Percentiles rank a stretch among this genome's conserved stretches.
These are phyloP conservation scores for Antechinus flavipes DNA, from an alignment of 2,113 vertebrate genomes.

Conservation along the genomic window DNA sequence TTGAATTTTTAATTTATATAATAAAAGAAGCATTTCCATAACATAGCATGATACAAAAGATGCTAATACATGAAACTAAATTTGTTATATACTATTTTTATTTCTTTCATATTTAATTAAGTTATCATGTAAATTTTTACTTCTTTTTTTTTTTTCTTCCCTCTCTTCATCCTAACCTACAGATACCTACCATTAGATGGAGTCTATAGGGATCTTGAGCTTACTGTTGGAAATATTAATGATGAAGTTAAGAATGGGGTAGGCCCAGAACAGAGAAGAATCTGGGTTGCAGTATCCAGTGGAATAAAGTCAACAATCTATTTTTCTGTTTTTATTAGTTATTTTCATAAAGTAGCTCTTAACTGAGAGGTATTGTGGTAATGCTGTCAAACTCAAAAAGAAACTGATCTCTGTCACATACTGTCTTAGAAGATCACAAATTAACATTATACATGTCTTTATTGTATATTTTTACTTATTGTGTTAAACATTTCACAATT, in stretches of 20 bases:
- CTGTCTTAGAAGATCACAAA: not conserved
- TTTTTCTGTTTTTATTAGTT: not conserved
- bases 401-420: not conserved
- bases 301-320: not conserved
- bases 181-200: not conserved
- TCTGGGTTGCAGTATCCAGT: not conserved
- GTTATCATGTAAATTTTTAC: not conserved
- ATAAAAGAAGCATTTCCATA: not conserved
- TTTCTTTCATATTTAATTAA: not conserved
- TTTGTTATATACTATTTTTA: not conserved
- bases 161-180: not conserved
- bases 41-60: not conserved
- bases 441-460: not conserved
- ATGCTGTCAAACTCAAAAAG: not conserved
- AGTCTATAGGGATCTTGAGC: not conserved
- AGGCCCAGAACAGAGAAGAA: not conserved
- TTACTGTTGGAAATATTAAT: not conserved
- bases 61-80: not conserved
- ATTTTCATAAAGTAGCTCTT: not conserved
- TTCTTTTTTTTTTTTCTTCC: not conserved
- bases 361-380: not conserved
- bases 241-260: not conserved
- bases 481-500: not conserved
- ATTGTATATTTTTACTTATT: not conserved
- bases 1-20: not conserved